phyloP scores from a whole-genome alignment of 1,140 invertebrate species.

The Drosophila novamexicana region DNA sequence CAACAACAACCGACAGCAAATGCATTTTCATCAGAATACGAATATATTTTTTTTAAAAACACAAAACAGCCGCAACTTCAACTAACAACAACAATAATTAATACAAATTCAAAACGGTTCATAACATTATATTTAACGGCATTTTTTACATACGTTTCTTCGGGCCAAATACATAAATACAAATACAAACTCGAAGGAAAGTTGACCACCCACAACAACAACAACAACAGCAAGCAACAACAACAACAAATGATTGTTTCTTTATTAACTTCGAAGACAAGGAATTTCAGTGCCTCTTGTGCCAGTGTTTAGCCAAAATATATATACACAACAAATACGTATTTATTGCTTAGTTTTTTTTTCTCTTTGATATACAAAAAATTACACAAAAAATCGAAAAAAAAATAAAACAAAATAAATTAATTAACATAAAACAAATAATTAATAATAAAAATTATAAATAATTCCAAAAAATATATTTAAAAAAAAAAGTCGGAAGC shows the following conservation, averaged over 20 bases:
- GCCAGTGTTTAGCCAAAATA: slow-evolving; percentile 83
- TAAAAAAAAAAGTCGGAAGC: slow-evolving; percentile 30
- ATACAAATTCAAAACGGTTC: slow-evolving; percentile 56
- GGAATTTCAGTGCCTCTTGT: slow-evolving; percentile 83
- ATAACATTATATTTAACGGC: slow-evolving; percentile 71
- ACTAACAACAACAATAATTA: slow-evolving; percentile 25
- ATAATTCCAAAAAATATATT: slow-evolving; percentile 4
- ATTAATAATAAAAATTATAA: slow-evolving; percentile 22
- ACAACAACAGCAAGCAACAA: slow-evolving; percentile 44
- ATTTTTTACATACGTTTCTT: slow-evolving; percentile 66
- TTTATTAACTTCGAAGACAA: slow-evolving; percentile 80
- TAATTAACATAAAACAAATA: slow-evolving; percentile 22
- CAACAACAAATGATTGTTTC: slow-evolving; percentile 62
- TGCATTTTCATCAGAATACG: slow-evolving; percentile 74
- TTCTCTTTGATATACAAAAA: slow-evolving; percentile 76
- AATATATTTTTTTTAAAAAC: slow-evolving; percentile 47
- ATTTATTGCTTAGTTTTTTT: slow-evolving; percentile 79
- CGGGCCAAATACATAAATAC: slow-evolving; percentile 43
- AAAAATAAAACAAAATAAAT: slow-evolving; percentile 8
- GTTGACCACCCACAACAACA: slow-evolving; percentile 43
- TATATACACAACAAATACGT: slow-evolving; percentile 82
- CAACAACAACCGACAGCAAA: slow-evolving; percentile 54
- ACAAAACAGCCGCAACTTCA: slow-evolving; percentile 39
- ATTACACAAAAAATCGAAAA: slow-evolving; percentile 63
- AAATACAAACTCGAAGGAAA: slow-evolving; percentile 38